A percentile compares a stretch with the other conserved stretches of the same genome.
These are phyloP conservation scores for Neolamprologus kungweensis DNA, from an alignment of 2,113 vertebrate genomes.

Conservation along the genomic window DNA sequence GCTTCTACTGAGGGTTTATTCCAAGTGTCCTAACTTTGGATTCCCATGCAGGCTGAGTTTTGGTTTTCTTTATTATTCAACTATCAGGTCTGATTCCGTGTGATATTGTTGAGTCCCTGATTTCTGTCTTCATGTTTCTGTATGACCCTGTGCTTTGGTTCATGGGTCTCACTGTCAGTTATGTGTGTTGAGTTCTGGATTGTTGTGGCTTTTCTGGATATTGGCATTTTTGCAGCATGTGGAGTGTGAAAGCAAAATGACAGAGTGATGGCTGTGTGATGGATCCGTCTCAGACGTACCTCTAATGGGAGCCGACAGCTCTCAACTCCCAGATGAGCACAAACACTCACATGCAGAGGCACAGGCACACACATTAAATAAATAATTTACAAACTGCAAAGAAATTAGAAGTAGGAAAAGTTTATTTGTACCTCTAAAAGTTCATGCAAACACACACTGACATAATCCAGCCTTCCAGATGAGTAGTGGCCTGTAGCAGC, in stretches of 20 bases:
- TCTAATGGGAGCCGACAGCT: not conserved
- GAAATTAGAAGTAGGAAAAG: not conserved
- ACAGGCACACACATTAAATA: not conserved
- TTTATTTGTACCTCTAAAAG: not conserved
- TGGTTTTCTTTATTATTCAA: not conserved
- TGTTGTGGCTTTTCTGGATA: not conserved
- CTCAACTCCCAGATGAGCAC: not conserved
- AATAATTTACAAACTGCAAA: not conserved
- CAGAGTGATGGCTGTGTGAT: not conserved
- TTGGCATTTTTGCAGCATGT: not conserved
- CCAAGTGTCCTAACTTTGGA: not conserved
- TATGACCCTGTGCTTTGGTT: not conserved
- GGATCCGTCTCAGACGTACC: not conserved
- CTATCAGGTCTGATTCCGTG: not conserved
- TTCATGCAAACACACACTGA: not conserved
- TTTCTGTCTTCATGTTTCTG: not conserved
- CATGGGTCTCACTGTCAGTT: not conserved
- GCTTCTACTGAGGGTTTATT: not conserved
- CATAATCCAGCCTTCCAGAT: not conserved
- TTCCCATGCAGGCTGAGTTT: not conserved
- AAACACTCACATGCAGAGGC: not conserved
- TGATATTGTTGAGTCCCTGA: not conserved
- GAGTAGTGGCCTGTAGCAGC: not conserved
- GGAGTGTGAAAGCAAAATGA: not conserved
- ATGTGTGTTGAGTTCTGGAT: not conserved